Conservation (phyloP, 2,113 vertebrate genomes). For the Mola mola region DNA sequence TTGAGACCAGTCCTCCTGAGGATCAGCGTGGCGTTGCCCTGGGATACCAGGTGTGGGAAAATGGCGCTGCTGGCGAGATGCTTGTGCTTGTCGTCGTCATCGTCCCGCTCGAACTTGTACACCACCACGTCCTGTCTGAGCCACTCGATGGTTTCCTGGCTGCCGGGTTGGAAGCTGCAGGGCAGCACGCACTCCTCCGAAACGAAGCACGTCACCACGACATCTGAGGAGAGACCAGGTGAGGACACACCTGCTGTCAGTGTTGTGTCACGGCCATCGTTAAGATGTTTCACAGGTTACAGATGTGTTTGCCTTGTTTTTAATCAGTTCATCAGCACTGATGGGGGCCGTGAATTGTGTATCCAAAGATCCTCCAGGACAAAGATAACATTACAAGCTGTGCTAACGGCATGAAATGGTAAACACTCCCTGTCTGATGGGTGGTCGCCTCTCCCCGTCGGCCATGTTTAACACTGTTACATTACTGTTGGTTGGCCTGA, state of each 20-base stretch:
- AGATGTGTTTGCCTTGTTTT: too few species aligned
- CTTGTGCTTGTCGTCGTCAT: not conserved
- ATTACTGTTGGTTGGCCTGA: too few species aligned
- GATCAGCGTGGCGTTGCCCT: constrained; percentile 82
- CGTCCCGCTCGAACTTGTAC: constrained; percentile 65
- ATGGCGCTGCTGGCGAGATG: constrained; percentile 55
- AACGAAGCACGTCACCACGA: constrained; percentile 70
- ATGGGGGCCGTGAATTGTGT: too few species aligned
- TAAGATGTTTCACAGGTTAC: too few species aligned
- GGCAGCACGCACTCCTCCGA: constrained; percentile 81
- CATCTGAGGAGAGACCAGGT: constrained; percentile 56
- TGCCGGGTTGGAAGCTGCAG: constrained; percentile 75
- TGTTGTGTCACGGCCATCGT: too few species aligned
- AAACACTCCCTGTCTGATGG: too few species aligned
- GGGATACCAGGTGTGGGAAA: constrained; percentile 43
- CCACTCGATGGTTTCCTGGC: constrained; percentile 79
- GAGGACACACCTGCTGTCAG: not conserved
- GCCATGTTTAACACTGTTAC: too few species aligned
- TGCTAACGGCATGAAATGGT: too few species aligned
- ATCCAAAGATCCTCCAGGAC: too few species aligned
- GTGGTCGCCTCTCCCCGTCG: too few species aligned
- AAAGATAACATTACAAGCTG: too few species aligned
- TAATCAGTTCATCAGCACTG: too few species aligned
- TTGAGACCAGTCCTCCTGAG: constrained; percentile 55
- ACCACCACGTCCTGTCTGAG: constrained; percentile 61